These are phyloP conservation scores for Artibeus lituratus DNA, from an alignment of 2,797 vertebrate species.

Conservation along the genomic window DNA sequence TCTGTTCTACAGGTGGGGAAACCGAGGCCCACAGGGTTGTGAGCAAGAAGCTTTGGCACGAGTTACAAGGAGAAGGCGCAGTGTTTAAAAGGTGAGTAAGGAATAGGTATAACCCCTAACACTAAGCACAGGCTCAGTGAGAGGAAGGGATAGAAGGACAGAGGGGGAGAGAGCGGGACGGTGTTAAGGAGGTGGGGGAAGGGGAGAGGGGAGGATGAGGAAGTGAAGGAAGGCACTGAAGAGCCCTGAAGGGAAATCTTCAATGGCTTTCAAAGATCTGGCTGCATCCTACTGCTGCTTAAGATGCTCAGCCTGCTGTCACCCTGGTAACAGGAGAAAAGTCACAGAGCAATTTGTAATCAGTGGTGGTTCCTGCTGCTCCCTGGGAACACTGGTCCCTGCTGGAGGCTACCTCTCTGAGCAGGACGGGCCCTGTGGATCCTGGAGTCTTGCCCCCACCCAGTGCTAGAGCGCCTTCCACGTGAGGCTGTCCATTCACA, in stretches of 20 bases:
- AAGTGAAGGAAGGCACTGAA: neutral
- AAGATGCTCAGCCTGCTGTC: slow-evolving; percentile 34
- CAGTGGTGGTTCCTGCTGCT: neutral
- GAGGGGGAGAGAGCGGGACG: neutral
- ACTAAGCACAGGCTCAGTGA: neutral
- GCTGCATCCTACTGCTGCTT: slow-evolving; percentile 30
- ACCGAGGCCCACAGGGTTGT: neutral
- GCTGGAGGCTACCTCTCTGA: neutral
- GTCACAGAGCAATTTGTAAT: slow-evolving; percentile 59
- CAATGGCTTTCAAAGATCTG: neutral
- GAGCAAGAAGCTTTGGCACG: neutral
- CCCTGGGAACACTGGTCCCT: neutral
- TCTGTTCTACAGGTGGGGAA: neutral
- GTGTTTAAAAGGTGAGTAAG: neutral
- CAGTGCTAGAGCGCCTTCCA: neutral
- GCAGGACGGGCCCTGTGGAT: neutral
- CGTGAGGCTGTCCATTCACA: rapidly evolving
- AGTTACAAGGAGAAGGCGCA: neutral
- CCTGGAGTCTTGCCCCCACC: neutral
- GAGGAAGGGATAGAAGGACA: neutral
- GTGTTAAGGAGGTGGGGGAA: rapidly evolving
- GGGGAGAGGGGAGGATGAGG: neutral
- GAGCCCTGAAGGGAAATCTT: neutral
- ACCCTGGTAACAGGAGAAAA: slow-evolving; percentile 42
- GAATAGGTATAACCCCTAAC: no score